Evolutionary conservation across 2,888 invertebrate species (phyloP).

Genomic region (Plagodis pulveraria): DNA sequence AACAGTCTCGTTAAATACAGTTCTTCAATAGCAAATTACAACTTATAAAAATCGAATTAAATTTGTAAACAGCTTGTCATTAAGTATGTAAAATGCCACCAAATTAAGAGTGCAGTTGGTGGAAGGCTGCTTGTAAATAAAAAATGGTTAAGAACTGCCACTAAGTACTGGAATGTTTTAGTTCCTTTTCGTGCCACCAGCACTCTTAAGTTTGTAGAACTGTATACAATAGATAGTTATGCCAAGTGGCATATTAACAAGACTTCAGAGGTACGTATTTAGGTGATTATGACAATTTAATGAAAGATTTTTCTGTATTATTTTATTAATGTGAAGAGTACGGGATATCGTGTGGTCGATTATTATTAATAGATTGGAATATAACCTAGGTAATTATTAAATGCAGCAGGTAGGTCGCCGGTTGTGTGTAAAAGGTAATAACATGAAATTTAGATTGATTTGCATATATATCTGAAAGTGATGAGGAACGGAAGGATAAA

Average conservation of each 20-base stretch:
- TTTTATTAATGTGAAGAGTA: neutral
- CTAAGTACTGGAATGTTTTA: too few relatives aligned
- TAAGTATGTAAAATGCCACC: conserved; percentile 18
- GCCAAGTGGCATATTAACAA: conserved; percentile 25
- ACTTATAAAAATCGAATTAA: conserved; percentile 9
- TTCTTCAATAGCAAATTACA: conserved; percentile 7
- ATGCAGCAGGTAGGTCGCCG: neutral
- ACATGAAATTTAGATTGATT: too few relatives aligned
- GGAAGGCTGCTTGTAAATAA: too few relatives aligned
- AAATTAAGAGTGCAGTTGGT: too few relatives aligned
- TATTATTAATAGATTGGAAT: neutral
- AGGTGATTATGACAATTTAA: conserved; percentile 18
- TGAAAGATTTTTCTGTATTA: conserved; percentile 17
- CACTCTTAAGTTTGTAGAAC: neutral
- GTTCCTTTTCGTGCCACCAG: too few relatives aligned
- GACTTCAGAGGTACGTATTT: conserved; percentile 15
- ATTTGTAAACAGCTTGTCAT: conserved; percentile 13
- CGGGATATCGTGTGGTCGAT: conserved; percentile 6
- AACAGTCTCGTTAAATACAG: neutral
- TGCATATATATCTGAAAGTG: too few relatives aligned
- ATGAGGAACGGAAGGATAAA: too few relatives aligned
- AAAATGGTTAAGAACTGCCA: too few relatives aligned
- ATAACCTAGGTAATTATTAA: neutral
- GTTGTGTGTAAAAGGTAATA: neutral
- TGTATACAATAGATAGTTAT: conserved; percentile 18